Evolutionary conservation across 2,888 invertebrate genomes (phyloP).

Genomic region (Melanargia galathea): DNA sequence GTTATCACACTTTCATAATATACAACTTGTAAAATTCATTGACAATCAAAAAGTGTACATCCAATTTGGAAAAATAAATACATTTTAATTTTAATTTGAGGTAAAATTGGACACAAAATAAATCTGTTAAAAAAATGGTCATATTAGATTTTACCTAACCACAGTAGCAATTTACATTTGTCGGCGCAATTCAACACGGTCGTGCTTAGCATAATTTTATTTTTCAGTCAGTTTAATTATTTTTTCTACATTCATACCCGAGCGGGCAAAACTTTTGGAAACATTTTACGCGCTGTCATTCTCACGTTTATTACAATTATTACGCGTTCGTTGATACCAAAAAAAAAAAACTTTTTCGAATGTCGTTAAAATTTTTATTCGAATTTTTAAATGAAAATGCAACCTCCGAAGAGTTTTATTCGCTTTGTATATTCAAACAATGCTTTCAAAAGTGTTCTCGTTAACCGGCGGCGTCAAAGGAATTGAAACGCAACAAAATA

Average conservation of each 20-base stretch:
- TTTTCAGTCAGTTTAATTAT: not conserved
- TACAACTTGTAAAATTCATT: no score
- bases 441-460: slow-evolving; percentile 25
- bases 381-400: slow-evolving; percentile 25
- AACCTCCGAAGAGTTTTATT: slow-evolving; percentile 17
- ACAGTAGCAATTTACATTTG: not conserved
- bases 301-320: slow-evolving; percentile 14
- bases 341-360: slow-evolving; percentile 15
- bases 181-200: slow-evolving; percentile 3
- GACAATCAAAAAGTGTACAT: no score
- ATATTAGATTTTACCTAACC: no score
- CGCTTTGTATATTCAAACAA: slow-evolving; percentile 27
- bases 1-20: no score
- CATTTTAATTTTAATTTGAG: no score
- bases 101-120: no score
- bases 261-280: not conserved
- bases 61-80: no score
- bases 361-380: slow-evolving; percentile 1
- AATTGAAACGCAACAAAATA: slow-evolving; percentile 22
- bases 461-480: slow-evolving; percentile 29
- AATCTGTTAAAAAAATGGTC: no score
- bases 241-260: slow-evolving; percentile 7
- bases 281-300: slow-evolving; percentile 16
- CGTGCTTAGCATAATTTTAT: slow-evolving; percentile 17
- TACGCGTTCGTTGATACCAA: slow-evolving; percentile 13